Conservation (phyloP, 1,140 invertebrate species). For the Bombus confusus region DNA sequence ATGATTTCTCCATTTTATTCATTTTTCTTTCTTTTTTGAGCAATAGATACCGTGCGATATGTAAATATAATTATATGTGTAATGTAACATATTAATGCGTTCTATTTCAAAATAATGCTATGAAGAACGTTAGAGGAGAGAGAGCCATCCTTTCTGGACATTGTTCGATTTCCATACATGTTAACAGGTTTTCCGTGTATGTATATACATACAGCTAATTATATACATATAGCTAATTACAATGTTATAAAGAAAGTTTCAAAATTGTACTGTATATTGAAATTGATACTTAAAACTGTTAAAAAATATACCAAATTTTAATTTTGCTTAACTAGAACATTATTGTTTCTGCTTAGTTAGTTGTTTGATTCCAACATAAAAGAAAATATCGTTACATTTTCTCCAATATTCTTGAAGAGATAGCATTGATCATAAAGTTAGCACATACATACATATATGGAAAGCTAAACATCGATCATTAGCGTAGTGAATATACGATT, state of each 20-base stretch:
- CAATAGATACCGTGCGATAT: background rate
- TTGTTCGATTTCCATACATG: too few species aligned
- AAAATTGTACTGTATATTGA: background rate
- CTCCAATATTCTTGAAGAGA: background rate
- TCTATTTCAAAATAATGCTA: background rate
- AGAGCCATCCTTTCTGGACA: background rate
- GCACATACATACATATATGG: background rate
- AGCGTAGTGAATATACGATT: background rate
- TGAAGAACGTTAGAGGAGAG: background rate
- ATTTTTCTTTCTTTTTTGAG: background rate
- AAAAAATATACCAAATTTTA: background rate
- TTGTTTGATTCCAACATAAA: background rate
- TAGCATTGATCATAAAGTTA: background rate
- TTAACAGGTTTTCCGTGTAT: background rate
- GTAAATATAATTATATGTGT: background rate
- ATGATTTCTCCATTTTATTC: too few species aligned
- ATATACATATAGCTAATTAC: too few species aligned
- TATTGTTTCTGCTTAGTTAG: background rate
- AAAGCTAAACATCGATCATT: constrained; percentile 2
- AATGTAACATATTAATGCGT: background rate
- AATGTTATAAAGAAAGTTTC: background rate
- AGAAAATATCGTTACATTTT: background rate
- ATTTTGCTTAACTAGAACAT: background rate
- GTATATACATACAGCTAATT: too few species aligned
- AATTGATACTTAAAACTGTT: background rate